Evolutionary conservation across 2,113 vertebrate species (phyloP).

Genomic region (Odontophorus gujanensis): DNA sequence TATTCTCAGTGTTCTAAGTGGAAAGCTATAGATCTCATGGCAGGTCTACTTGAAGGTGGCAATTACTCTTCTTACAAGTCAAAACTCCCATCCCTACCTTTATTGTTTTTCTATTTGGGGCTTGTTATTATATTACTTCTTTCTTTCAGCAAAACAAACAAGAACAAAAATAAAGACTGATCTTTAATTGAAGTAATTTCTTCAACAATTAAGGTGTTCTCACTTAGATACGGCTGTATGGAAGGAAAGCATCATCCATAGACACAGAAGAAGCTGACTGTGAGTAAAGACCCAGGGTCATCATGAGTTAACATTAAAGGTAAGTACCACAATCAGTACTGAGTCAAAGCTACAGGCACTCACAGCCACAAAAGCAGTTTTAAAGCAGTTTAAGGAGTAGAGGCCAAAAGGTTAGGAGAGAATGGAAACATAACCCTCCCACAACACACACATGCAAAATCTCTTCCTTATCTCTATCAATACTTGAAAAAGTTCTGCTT

Average conservation of each 20-base stretch:
- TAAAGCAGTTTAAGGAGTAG: neutral
- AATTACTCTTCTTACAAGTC: neutral
- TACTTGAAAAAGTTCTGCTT: neutral
- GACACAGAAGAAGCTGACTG: fast-evolving
- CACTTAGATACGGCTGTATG: neutral
- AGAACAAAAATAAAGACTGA: neutral
- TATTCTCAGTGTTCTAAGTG: neutral
- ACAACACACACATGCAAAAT: neutral
- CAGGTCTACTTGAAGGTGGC: neutral
- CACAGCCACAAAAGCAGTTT: neutral
- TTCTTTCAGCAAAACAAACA: neutral
- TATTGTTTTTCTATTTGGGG: neutral
- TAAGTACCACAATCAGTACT: neutral
- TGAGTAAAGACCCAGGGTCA: neutral
- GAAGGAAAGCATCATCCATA: neutral
- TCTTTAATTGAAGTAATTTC: neutral
- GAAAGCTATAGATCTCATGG: neutral
- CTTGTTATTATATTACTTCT: neutral
- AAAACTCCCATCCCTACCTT: neutral
- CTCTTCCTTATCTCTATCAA: neutral
- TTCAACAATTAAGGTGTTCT: neutral
- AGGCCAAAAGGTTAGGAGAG: neutral
- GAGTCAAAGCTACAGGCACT: neutral
- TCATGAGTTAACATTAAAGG: neutral
- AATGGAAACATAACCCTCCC: neutral